These are phyloP conservation scores for Phylloscopus collybita DNA, from an alignment of 2,797 vertebrate genomes.

Conservation along the genomic window DNA sequence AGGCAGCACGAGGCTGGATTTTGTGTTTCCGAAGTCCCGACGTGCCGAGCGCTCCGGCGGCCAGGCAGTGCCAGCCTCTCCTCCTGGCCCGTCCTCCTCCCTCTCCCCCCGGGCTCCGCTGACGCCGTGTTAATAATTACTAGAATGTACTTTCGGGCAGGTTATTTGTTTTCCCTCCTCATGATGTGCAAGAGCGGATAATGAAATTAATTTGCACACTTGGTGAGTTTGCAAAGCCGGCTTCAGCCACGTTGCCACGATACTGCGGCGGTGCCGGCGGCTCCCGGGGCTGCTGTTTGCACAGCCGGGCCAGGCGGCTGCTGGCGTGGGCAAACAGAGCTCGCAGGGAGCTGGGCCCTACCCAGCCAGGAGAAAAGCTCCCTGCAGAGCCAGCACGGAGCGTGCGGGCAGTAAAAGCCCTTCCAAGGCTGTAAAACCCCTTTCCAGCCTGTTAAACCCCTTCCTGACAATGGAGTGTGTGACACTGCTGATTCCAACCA, in stretches of 20 bases:
- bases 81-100: not conserved
- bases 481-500: not conserved
- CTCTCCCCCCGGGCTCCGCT: not conserved
- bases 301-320: conserved; percentile 62
- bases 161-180: conserved; percentile 76
- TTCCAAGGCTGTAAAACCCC: not conserved
- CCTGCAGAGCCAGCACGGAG: not conserved
- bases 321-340: conserved; percentile 12
- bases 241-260: conserved; percentile 84
- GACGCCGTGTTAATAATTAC: conserved; percentile 55
- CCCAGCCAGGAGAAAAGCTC: not conserved
- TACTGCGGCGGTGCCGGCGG: conserved; percentile 76
- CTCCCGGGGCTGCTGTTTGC: conserved; percentile 78
- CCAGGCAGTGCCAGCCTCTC: not conserved
- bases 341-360: not conserved
- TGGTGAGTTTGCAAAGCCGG: conserved; percentile 78
- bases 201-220: conserved; percentile 85
- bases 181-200: conserved; percentile 77
- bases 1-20: not conserved
- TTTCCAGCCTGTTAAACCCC: not conserved
- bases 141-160: conserved; percentile 56
- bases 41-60: not conserved
- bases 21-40: rapidly evolving
- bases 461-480: rapidly evolving
- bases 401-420: not conserved